Evolutionary conservation across 2,113 vertebrate genomes (phyloP).

Genomic region (Ivindomyrus marchei): DNA sequence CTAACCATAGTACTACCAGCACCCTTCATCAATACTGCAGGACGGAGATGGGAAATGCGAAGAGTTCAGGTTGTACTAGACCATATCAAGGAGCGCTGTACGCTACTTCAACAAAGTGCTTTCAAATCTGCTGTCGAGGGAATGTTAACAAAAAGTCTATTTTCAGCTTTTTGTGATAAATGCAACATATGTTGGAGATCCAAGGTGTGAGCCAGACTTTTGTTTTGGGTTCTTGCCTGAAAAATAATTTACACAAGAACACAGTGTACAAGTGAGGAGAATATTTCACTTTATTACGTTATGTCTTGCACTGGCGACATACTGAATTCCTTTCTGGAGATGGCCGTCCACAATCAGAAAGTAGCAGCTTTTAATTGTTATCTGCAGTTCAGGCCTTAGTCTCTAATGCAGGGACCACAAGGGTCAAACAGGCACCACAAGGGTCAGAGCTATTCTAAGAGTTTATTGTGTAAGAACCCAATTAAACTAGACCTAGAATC

Average conservation of each 20-base stretch:
- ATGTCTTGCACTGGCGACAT: background rate
- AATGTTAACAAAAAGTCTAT: background rate
- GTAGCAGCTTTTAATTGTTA: background rate
- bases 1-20: background rate
- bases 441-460: background rate
- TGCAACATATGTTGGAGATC: background rate
- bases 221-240: background rate
- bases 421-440: background rate
- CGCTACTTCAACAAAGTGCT: background rate
- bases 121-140: background rate
- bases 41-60: background rate
- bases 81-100: background rate
- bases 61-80: background rate
- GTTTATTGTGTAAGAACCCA: background rate
- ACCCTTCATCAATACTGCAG: background rate
- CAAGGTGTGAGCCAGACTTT: background rate
- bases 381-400: background rate
- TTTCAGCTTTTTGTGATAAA: background rate
- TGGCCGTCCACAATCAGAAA: background rate
- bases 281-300: background rate
- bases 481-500: background rate
- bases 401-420: background rate
- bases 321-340: background rate
- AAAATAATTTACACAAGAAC: background rate
- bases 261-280: background rate